Base-by-base conservation (phyloP, 2,888 invertebrate genomes). In the Eupeodes latifasciatus region DNA sequence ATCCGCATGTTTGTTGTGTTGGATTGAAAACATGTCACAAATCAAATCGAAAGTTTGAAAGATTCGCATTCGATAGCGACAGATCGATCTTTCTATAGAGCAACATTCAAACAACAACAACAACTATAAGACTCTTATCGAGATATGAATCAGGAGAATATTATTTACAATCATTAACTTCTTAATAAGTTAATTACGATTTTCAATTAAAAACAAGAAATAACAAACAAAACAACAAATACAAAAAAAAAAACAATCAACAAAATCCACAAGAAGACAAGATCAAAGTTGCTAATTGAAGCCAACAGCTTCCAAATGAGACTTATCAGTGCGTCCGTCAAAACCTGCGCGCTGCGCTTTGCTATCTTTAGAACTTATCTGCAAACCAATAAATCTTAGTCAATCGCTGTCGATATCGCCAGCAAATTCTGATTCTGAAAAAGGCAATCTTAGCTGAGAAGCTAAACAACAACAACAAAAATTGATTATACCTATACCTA, bases 381-480 rank as follows among this genome's bases (percentile, higher is more conserved):
- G 53, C 72, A 77, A 84, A 51, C 87, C 84, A 83, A 87, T 87
- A 87, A 87, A 87, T 87, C 87, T 87, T 81, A 84, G 76, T 87
- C 87, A 87, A 87, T 87, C 84, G 76, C 72, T 67, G 71, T 66
- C 80, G 84, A 87, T 87, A 87, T 81, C 72, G 53, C 53, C 76
- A 40, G 40, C 40, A 40, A 27, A 27, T 27, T 27, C 27, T 27
- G 27, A 69, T 75, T 49, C 59, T 51, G 6, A 40, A 67, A 59
- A 51, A 61, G 77, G 61, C 40, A 66, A 55, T 53, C 64, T 55
- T 12, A 11, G 44, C 36, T 36, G 36, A 3, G 51, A 10, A 55
- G 10, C 40, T 6, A 55, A 19, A 19, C 19, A 19, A 19, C 27
- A 6, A 69, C 19, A 53, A 34, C 72, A 49, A 27, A 34, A 36